Conservation (phyloP, 2,113 vertebrate genomes). For the Hypocryptadius cinnamomeus region DNA sequence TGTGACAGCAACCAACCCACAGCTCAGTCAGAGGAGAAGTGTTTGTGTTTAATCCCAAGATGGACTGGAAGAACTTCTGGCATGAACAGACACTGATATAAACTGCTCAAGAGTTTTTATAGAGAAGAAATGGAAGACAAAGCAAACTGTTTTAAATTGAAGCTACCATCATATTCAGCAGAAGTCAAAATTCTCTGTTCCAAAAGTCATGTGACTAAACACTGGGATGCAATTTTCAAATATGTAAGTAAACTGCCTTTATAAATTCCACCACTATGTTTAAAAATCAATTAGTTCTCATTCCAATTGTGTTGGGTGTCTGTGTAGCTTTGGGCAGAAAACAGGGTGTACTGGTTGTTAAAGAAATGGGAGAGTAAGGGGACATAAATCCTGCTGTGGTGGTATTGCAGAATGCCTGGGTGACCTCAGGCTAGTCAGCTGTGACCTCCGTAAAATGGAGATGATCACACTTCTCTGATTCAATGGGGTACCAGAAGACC, state of each 20-base stretch:
- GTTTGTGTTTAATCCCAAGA: constrained; percentile 32
- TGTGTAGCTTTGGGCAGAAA: not conserved
- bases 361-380: not conserved
- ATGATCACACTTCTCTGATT: constrained; percentile 42
- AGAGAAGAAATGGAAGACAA: not conserved
- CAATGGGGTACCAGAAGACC: not conserved
- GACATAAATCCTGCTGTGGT: accelerated
- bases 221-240: not conserved
- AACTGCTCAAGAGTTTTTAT: not conserved
- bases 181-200: not conserved
- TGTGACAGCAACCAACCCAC: not conserved
- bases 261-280: not conserved
- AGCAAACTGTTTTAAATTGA: not conserved
- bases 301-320: not conserved
- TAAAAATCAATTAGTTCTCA: not conserved
- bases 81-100: not conserved
- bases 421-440: not conserved
- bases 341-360: not conserved
- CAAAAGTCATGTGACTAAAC: not conserved
- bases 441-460: constrained; percentile 22
- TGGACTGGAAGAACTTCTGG: constrained; percentile 1
- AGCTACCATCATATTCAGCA: not conserved
- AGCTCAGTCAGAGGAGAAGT: not conserved
- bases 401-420: not conserved
- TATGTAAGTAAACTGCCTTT: not conserved